These are phyloP conservation scores for Drosophila monieri DNA, from an alignment of 2,888 invertebrate species.

Conservation along the genomic window DNA sequence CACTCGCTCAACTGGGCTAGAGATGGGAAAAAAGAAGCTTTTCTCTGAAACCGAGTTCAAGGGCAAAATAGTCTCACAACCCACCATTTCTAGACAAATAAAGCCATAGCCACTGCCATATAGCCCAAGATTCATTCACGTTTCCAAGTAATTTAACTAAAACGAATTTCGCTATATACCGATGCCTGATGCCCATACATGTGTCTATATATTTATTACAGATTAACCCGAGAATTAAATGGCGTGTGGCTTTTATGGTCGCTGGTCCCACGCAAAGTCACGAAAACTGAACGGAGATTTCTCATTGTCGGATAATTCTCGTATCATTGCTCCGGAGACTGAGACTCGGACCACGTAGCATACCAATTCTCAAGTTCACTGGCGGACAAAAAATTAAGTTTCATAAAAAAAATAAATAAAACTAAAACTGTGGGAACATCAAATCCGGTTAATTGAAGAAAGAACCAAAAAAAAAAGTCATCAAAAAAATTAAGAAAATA, in stretches of 20 bases:
- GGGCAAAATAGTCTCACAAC: constrained; percentile 15
- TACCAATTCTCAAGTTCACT: constrained; percentile 68
- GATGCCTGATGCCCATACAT: constrained; percentile 21
- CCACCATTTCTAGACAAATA: constrained; percentile 39
- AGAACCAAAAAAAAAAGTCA: not conserved
- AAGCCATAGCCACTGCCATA: constrained; percentile 7
- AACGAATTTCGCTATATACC: constrained; percentile 46
- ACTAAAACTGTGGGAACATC: constrained; percentile 16
- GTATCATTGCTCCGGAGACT: constrained; percentile 30
- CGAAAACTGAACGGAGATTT: constrained; percentile 61
- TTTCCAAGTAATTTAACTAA: constrained; percentile 67
- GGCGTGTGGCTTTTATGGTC: constrained; percentile 69
- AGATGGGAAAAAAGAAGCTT: not conserved
- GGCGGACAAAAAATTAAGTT: constrained; percentile 8
- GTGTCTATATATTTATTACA: constrained; percentile 57
- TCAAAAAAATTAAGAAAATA: constrained; percentile 1
- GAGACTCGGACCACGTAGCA: constrained; percentile 62
- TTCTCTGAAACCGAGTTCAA: constrained; percentile 28
- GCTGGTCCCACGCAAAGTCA: constrained; percentile 69
- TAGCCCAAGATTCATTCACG: constrained; percentile 58
- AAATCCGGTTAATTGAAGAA: not conserved
- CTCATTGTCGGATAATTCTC: constrained; percentile 58
- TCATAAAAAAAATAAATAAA: constrained; percentile 3
- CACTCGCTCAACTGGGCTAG: too few species aligned
- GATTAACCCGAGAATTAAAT: constrained; percentile 67